Conservation (phyloP, 1,140 invertebrate genomes). For the Phymastichus coffea region DNA sequence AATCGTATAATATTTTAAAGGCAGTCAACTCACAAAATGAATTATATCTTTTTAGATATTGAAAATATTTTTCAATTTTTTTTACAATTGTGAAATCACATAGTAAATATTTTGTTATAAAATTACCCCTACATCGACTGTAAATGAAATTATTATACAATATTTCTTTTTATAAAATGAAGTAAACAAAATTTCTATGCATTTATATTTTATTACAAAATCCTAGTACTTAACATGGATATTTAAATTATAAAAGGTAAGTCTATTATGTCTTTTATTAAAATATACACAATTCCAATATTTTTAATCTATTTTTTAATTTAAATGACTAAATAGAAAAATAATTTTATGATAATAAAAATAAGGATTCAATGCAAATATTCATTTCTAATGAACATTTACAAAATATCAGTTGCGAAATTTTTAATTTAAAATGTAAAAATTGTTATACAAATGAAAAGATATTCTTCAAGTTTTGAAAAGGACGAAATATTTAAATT, state of each 20-base stretch:
- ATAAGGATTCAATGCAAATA: too few species aligned
- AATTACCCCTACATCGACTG: neutral
- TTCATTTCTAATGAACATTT: too few species aligned
- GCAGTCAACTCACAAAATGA: neutral
- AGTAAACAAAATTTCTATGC: neutral
- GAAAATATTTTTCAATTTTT: conserved; percentile 11
- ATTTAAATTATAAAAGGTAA: too few species aligned
- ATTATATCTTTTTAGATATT: neutral
- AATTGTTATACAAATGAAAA: too few species aligned
- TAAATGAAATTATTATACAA: conserved; percentile 15
- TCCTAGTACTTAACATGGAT: neutral
- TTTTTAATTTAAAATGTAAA: too few species aligned
- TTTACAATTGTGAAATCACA: conserved; percentile 28
- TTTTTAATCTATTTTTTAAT: too few species aligned
- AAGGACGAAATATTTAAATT: too few species aligned
- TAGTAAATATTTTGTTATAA: conserved; percentile 21
- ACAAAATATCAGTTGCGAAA: too few species aligned
- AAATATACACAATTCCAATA: too few species aligned
- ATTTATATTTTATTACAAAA: neutral
- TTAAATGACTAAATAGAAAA: too few species aligned
- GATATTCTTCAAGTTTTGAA: too few species aligned
- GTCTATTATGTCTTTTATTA: neutral
- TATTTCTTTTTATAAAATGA: conserved; percentile 11
- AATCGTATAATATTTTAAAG: neutral
- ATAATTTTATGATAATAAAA: too few species aligned